These are phyloP conservation scores for Drosophila sulfurigaster DNA, from an alignment of 1,140 invertebrate genomes.

Conservation along the genomic window DNA sequence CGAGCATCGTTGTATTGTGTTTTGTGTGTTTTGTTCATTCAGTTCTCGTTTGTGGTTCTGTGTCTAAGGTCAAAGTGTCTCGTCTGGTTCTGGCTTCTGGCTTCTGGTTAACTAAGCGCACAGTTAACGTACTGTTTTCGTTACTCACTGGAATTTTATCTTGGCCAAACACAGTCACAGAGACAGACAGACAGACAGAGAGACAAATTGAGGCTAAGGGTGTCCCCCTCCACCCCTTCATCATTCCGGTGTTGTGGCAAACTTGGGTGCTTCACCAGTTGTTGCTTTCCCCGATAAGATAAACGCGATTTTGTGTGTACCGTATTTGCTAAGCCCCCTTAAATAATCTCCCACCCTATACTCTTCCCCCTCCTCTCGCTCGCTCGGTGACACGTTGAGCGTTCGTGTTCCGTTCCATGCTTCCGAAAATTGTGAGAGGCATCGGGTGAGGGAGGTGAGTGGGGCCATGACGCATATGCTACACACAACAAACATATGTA, in stretches of 20 bases:
- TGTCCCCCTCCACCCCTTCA: slow-evolving; percentile 21
- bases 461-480: slow-evolving; percentile 33
- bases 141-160: slow-evolving; percentile 52
- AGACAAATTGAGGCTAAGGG: slow-evolving; percentile 46
- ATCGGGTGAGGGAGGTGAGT: neutral
- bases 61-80: slow-evolving; percentile 29
- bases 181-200: slow-evolving; percentile 4
- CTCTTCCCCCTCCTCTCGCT: neutral
- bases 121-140: neutral
- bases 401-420: slow-evolving; percentile 33
- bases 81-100: neutral
- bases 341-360: neutral
- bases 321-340: slow-evolving; percentile 40
- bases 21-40: neutral
- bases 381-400: slow-evolving; percentile 19
- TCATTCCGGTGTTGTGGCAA: neutral
- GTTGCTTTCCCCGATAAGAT: slow-evolving; percentile 36
- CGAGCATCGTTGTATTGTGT: neutral
- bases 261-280: slow-evolving; percentile 32
- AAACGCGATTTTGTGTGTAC: slow-evolving; percentile 36
- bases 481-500: slow-evolving; percentile 5
- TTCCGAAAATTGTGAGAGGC: neutral
- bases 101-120: neutral
- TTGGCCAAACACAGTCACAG: slow-evolving; percentile 21
- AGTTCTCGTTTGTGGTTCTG: slow-evolving; percentile 2